Base-by-base conservation (phyloP, 2,113 vertebrate genomes). In the Trogon surrucura region DNA sequence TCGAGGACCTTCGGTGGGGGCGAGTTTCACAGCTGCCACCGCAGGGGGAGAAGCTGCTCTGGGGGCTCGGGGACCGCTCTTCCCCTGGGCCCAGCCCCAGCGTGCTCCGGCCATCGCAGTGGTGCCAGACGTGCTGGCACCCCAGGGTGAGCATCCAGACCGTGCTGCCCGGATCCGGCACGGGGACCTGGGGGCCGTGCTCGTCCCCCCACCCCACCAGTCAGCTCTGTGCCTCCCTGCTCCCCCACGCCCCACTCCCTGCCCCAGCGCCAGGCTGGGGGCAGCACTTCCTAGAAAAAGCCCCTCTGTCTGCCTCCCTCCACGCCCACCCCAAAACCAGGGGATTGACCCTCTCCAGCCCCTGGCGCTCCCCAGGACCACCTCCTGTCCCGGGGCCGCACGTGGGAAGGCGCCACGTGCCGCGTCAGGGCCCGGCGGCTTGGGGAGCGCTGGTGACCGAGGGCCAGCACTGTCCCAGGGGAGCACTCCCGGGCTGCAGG, bases 1-100 rank as follows among this genome's bases (percentile, higher is more conserved):
- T 2, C 1, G 0, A 1, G 1, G n/a, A 9, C 9, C 19, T 16
- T 16, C 7, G 51, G 16, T 32, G 2, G 0, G 18, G 26, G 10
- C 12, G 25, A 61, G n/a, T 10, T n/a, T 19, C n/a, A 5, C 50
- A 48, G 6, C 16, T 12, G 11, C 25, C 54, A 22, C 27, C 14
- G 4, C 61, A 25, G 70, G 1, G 9, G 70, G 44, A 88, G 66
- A 75, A 67, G 57, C 80, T 0, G 3, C 32, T 69, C 58, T 45
- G 19, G 10, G 13, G 57, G 72, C 44, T 58, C 12, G 16, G 30
- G 30, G 51, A 7, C 65, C 0, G 6, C 65, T 57, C 50, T 7
- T 7, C 8, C 26, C 58, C 34, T 0, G 2, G 19, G 69, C 61
- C 54, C 5, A 0, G 80, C 34, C 79, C 19, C 7, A 1, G 58